These are phyloP conservation scores for Hypotaenidia okinawae DNA, from an alignment of 2,797 vertebrate species.

Conservation along the genomic window DNA sequence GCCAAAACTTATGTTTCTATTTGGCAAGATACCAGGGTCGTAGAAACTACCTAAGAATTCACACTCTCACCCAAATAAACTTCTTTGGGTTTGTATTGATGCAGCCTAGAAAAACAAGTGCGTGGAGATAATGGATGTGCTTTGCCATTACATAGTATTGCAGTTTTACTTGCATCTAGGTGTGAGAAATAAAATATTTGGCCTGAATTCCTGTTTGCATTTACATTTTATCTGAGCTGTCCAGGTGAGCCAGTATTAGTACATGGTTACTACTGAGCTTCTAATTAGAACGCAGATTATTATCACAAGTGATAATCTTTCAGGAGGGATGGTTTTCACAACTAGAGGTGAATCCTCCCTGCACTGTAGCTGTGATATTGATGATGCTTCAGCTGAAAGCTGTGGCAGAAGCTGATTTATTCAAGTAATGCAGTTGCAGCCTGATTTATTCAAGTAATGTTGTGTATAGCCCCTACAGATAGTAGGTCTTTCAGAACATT, in stretches of 20 bases:
- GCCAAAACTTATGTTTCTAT: neutral
- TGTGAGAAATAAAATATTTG: neutral
- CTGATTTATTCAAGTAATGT: too few relatives aligned
- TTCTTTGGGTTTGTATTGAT: neutral
- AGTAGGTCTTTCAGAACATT: neutral
- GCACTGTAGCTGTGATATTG: neutral
- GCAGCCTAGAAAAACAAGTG: neutral
- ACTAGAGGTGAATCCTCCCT: neutral
- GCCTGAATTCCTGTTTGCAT: neutral
- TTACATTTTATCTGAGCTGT: neutral
- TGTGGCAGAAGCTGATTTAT: neutral
- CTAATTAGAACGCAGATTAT: neutral
- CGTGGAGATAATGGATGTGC: too few relatives aligned
- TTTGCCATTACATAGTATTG: neutral
- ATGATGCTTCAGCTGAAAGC: neutral
- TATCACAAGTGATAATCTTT: neutral
- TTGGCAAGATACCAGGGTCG: fast-evolving
- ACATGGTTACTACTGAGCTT: neutral
- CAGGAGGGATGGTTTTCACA: neutral
- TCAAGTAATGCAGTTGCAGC: neutral
- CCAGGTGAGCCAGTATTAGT: neutral
- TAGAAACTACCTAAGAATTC: neutral
- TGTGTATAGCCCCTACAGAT: neutral
- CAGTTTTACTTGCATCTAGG: neutral
- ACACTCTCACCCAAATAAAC: neutral